A percentile compares a stretch with the other conserved stretches of the same genome.
Evolutionary conservation across 2,113 vertebrate species (phyloP).

Genomic region (Opisthocomus hoazin): DNA sequence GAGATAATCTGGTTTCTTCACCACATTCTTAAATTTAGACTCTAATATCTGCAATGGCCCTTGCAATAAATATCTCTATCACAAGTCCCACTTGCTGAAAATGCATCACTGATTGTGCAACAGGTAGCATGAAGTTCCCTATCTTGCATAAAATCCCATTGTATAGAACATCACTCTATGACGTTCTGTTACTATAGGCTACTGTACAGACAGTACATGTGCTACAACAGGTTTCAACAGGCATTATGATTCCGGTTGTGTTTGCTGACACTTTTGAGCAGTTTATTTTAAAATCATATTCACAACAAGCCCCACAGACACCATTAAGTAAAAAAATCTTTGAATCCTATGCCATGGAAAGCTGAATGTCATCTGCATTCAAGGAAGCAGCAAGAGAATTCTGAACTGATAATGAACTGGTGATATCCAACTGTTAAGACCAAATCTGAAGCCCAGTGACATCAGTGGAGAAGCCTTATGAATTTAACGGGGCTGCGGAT

Average conservation of each 20-base stretch:
- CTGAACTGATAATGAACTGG: background rate
- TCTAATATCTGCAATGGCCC: background rate
- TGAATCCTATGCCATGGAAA: background rate
- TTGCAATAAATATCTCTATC: background rate
- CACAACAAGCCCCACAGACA: background rate
- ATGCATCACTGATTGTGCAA: background rate
- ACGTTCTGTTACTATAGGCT: background rate
- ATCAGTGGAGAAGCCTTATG: background rate
- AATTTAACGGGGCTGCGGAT: background rate
- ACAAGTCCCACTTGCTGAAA: background rate
- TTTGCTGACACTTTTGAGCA: background rate
- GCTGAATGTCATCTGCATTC: background rate
- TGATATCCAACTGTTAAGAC: background rate
- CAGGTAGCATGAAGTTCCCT: background rate
- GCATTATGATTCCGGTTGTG: background rate
- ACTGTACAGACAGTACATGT: accelerated
- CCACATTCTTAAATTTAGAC: background rate
- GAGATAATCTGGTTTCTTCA: background rate
- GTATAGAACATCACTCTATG: background rate
- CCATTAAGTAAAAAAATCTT: background rate
- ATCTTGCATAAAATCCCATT: background rate
- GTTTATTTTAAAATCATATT: background rate
- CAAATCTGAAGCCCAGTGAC: background rate
- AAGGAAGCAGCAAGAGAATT: background rate
- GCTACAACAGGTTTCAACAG: background rate